phyloP scores from a whole-genome alignment of 1,140 invertebrate genomes.

The Ganaspis sp. region DNA sequence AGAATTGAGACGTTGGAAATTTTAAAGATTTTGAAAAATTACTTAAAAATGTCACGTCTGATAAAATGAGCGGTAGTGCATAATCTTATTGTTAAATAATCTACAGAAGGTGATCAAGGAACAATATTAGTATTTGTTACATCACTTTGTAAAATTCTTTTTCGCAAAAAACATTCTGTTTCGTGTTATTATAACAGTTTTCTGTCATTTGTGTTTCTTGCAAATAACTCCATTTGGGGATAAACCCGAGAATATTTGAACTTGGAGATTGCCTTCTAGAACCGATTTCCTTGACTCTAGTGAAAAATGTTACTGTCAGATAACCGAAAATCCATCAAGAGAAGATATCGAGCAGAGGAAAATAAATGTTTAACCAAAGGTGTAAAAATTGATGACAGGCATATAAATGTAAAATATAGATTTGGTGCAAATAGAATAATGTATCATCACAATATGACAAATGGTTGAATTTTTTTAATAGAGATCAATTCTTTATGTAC shows the following conservation, averaged over 20 bases:
- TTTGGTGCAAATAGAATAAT: too few relatives aligned
- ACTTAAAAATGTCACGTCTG: too few relatives aligned
- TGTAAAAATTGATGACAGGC: not conserved
- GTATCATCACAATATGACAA: too few relatives aligned
- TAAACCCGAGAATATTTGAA: constrained; percentile 25
- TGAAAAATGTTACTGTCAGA: constrained; percentile 24
- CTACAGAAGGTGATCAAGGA: too few relatives aligned
- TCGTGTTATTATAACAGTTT: not conserved
- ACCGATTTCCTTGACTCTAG: constrained; percentile 3
- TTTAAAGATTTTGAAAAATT: too few relatives aligned
- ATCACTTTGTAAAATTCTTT: not conserved
- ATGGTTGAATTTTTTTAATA: too few relatives aligned
- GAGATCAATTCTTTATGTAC: too few relatives aligned
- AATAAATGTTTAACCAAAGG: not conserved
- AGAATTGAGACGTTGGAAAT: too few relatives aligned
- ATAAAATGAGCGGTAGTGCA: too few relatives aligned
- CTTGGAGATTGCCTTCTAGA: constrained; percentile 3
- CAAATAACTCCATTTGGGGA: not conserved
- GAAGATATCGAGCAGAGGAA: not conserved
- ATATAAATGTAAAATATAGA: too few relatives aligned
- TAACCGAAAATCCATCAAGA: constrained; percentile 3
- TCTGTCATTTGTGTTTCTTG: constrained; percentile 10
- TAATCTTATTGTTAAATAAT: too few relatives aligned
- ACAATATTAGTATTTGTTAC: too few relatives aligned
- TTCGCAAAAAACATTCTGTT: not conserved